Evolutionary conservation across 2,113 vertebrate species (phyloP), one percentile per base, ranked within the genome.

Genomic region (Irena cyanogastra): DNA sequence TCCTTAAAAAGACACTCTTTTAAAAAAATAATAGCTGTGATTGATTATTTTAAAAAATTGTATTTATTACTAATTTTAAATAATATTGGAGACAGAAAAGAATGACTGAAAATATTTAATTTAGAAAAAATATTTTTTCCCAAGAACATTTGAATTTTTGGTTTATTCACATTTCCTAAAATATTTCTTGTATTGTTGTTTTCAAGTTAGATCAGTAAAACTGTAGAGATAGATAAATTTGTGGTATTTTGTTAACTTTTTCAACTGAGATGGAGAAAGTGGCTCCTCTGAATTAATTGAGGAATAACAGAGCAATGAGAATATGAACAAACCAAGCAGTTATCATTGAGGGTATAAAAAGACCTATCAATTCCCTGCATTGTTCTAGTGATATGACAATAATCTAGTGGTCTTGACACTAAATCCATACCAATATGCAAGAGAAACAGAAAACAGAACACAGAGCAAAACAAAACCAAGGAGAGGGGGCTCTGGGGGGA

Each of bases 391-490:
- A 52, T 26, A 76, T 3, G 21, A 57, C 4, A 42, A 35, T 35
- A 50, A 35, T 31, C 11, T 35, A 31, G 16, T 31, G 52, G 35
- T 41, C 16, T 3, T 65, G 27, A 65, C 56, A 7, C 2, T 56
- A 31, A 63, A 35, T 1, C 0, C 1, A 8, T 11, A 26, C 3
- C 12, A 85, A 30, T 50, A 78, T 18, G 2, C 2, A 84, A 42
- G 10, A 61, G n/a, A n/a, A n/a, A n/a, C n/a, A n/a, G n/a, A 23
- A 20, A 16, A 21, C 5, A 47, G 53, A 71, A 9, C 26, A 49
- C 4, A 77, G 10, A 45, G 1, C 4, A 56, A 71, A 83, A 27
- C 7, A 56, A 63, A 45, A 2, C 9, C 26, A 35, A 20, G 4
- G n/a, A n/a, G n/a, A n/a, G n/a, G n/a, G n/a, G n/a, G n/a, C n/a